Evolutionary conservation across 2,888 invertebrate species (phyloP), one percentile per base, ranked within the genome.

Genomic region (Enchytraeus crypticus): DNA sequence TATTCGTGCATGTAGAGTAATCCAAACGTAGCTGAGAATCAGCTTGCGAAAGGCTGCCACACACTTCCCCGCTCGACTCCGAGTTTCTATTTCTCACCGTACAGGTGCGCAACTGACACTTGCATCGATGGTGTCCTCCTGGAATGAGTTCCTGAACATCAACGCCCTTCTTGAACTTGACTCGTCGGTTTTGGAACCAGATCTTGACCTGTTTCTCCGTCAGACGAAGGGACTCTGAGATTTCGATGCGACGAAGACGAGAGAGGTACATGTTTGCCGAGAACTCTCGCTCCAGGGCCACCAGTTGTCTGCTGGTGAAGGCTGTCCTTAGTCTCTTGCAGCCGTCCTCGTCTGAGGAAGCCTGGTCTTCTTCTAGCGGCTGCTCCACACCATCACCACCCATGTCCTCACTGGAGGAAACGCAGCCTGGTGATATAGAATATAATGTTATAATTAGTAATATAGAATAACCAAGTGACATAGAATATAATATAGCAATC

Each of bases 131-230:
- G 54, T 71, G 71, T 18, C 72, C 73, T 29, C 69, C 85, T 80
- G 72, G 57, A 43, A n/a, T 14, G 43, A 11, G 43, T 11, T 14
- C 14, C 29, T 72, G 71, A 2, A 59, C 5, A 62, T 51, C 23
- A 69, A 88, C 88, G 68, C 91, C 91, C 73, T 92, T 93, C 83
- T 93, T 93, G 79, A 90, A 85, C 77, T 93, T 93, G 0, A 93
- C 93, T 2, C 92, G 84, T 5, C 92, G 84, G 78, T 93, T 93
- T 77, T 93, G 91, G 80, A 93, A 93, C n/a, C n/a, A n/a, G n/a
- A n/a, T n/a, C n/a, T n/a, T n/a, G n/a, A n/a, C n/a, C n/a, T n/a
- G n/a, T n/a, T 93, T 93, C 79, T 93, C 93, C 0, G 90, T 90
- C 0, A 93, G 80, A 56, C 88, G 85, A 64, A 93, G 79, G 67